phyloP scores from a whole-genome alignment of 2,113 vertebrate genomes.

The Apodemus speciosus region DNA sequence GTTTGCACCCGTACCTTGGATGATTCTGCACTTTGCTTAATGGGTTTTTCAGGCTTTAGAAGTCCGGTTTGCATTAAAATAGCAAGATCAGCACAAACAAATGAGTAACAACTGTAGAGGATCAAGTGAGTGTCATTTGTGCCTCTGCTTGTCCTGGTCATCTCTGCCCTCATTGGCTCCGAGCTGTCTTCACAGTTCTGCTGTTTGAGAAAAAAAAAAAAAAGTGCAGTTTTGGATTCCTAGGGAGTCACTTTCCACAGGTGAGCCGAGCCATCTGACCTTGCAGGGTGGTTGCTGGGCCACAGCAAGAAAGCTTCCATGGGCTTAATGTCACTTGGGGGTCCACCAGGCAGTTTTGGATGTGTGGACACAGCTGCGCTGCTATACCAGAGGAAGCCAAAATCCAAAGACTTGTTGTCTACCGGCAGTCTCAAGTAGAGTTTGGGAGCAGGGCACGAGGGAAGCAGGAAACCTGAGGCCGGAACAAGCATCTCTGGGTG shows the following conservation, averaged over 20 bases:
- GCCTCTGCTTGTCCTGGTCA: background rate
- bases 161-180: background rate
- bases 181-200: conserved; percentile 35
- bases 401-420: background rate
- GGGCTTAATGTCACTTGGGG: conserved; percentile 39
- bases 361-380: conserved; percentile 22
- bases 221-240: conserved; percentile 35
- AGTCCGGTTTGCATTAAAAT: conserved; percentile 52
- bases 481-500: background rate
- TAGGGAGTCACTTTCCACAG: conserved; percentile 39
- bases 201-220: background rate
- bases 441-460: background rate
- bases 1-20: background rate
- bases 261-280: conserved; percentile 25
- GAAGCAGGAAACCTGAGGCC: background rate
- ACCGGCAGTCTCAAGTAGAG: background rate
- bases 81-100: background rate
- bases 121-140: background rate
- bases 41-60: background rate
- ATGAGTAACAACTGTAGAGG: background rate
- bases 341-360: background rate
- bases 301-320: background rate
- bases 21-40: background rate
- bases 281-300: background rate
- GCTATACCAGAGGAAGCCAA: background rate